phyloP scores from a whole-genome alignment of 1,140 invertebrate genomes.

The Diachasmimorpha longicaudata region DNA sequence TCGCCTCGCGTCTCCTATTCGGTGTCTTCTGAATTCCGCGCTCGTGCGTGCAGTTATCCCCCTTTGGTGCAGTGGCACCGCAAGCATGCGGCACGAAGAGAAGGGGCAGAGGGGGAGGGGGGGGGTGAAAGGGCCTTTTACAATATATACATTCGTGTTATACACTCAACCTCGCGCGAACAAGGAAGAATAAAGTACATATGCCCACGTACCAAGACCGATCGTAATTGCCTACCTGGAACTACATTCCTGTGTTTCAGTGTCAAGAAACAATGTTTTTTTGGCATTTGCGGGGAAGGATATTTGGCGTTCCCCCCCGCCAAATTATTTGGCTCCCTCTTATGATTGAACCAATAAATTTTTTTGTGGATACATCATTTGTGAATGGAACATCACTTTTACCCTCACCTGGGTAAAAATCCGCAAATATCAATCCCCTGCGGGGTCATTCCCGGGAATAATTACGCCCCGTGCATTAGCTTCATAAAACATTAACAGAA shows the following conservation, averaged over 20 bases:
- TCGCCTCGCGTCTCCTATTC: not conserved
- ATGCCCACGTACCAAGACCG: slow-evolving; percentile 9
- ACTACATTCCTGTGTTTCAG: slow-evolving; percentile 7
- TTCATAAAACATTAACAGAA: not conserved
- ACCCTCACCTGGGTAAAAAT: not conserved
- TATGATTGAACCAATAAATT: too few relatives aligned
- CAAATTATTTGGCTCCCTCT: too few relatives aligned
- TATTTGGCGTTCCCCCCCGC: too few relatives aligned
- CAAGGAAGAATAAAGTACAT: slow-evolving; percentile 10
- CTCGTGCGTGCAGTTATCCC: slow-evolving; percentile 32
- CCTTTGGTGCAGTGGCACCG: slow-evolving; percentile 20
- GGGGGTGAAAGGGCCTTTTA: not conserved
- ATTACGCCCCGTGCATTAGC: not conserved
- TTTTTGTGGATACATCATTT: too few relatives aligned
- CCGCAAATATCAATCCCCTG: not conserved
- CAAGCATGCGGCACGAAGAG: slow-evolving; percentile 19
- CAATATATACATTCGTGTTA: slow-evolving; percentile 10
- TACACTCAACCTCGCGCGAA: slow-evolving; percentile 1
- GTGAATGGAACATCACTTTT: too few relatives aligned
- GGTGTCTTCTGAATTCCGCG: slow-evolving; percentile 36
- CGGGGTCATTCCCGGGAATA: not conserved
- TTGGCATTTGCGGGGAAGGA: not conserved
- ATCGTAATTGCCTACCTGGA: not conserved
- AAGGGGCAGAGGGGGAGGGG: not conserved
- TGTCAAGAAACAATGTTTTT: slow-evolving; percentile 7